Base-by-base conservation (phyloP, 2,113 vertebrate genomes). In the Mugil cephalus region DNA sequence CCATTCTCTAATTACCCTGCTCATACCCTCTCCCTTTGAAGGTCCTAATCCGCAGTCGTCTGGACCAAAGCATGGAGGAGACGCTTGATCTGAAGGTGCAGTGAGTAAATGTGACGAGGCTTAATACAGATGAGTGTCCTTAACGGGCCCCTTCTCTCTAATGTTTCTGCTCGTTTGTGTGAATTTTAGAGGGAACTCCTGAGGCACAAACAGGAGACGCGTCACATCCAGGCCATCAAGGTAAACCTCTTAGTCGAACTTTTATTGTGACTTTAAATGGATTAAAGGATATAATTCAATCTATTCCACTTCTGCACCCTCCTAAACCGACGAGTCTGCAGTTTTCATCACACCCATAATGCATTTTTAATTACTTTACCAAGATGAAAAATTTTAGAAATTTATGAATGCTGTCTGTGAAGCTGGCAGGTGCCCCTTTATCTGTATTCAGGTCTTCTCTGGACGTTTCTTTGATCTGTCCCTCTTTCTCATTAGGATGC, bases 171-270 rank as follows among this genome's bases (percentile, higher is more conserved):
- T 79, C 12, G 21, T 78, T 63, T 78, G 40, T 81, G 43, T 65
- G 48, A 17, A 19, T 86, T 40, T 60, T 87, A 99, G 98, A 96
- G 97, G 85, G 97, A 99, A 79, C 91, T 99, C 53, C 80, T 97
- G 89, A 96, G 96, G 81, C 96, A 94, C 93, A 98, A 98, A 87
- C 97, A 98, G 80, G 97, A 99, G 84, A 93, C 94, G 52, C 95
- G 96, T 68, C 98, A 96, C 88, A 93, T 98, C n/a, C 98, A 98
- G 88, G 97, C 96, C 60, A 95, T 98, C 83, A 99, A 98, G 96
- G 98, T 99, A 91, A 96, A 91, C 55, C 55, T 43, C 54, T 83
- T 67, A 52, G 19, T 80, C 34, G 34, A 46, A 59, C 38, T 61
- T 30, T 45, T 19, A 47, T 42, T 55, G 34, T 42, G 38, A 71